Base-by-base conservation (phyloP, 2,888 invertebrate genomes). In the Gonocerus acuteangulatus region DNA sequence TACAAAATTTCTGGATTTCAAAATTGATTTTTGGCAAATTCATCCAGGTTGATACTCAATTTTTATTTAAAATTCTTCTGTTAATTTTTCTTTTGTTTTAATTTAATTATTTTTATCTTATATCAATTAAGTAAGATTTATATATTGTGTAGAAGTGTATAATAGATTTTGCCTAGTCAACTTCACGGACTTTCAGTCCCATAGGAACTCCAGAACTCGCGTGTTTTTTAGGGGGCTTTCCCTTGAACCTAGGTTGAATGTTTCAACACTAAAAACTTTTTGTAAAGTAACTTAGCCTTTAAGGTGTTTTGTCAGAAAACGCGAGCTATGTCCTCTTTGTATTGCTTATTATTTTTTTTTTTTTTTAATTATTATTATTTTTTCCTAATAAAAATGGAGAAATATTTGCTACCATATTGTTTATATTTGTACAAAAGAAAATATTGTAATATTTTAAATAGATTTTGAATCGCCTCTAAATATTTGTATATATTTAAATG, bases 131-230 rank as follows among this genome's bases (percentile, higher is more conserved):
- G 57, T 54, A 54, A 54, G 54, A 22, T 54, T 54, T 54, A 54
- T 54, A 54, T 57, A 45, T 48, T 42, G 23, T 36, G 59, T 39
- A 45, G 59, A 23, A 21, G 45, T 54, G 54, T 54, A 54, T 54
- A 15, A 61, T 61, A 61, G 61, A 61, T 57, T 42, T 63, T 63
- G 63, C 48, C 63, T 63, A 63, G 63, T 63, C 63, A 63, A 45
- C 54, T 52, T 52, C 60, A 57, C 42, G 62, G 57, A 57, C 49
- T 48, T 57, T 58, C 19, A 47, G 62, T 62, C 62, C 63, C 48
- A 63, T 58, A 59, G 66, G 66, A 66, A 66, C 66, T 66, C 66
- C 63, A 60, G 62, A 66, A 66, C 66, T 66, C 66, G 66, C 66
- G 66, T 66, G 62, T 64, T 61, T 64, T 66, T 62, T 57, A 60